Evolutionary conservation across 2,113 vertebrate genomes (phyloP).

Genomic region (Eurypyga helias): DNA sequence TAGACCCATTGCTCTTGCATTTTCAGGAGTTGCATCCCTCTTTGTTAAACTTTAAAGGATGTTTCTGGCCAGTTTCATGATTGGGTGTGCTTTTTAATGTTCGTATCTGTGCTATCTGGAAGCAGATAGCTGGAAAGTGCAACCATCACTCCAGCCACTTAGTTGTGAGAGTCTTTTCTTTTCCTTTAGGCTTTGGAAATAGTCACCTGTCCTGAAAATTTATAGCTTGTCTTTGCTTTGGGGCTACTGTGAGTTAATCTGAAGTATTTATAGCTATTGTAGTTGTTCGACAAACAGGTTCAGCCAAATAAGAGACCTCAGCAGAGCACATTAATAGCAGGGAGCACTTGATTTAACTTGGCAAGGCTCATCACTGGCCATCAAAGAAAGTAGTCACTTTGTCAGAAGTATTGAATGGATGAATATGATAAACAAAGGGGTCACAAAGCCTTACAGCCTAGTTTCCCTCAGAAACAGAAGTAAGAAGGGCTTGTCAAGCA

Average conservation of each 20-base stretch:
- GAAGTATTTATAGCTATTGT: constrained; percentile 17
- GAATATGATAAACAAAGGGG: constrained; percentile 16
- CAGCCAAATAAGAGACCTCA: constrained; percentile 17
- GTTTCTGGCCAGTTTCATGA: background rate
- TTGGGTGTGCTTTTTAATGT: background rate
- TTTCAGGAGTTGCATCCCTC: background rate
- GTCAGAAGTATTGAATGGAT: background rate
- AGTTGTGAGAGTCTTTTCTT: background rate
- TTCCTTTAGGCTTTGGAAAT: background rate
- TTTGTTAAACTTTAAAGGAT: background rate
- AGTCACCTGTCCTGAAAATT: constrained; percentile 21
- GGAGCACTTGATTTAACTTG: constrained; percentile 48
- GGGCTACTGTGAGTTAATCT: constrained; percentile 8
- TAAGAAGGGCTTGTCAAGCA: background rate
- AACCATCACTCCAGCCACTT: background rate
- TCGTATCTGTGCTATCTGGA: background rate
- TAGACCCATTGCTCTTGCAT: background rate
- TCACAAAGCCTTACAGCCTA: background rate
- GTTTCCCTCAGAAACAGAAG: background rate
- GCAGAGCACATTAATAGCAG: constrained; percentile 1
- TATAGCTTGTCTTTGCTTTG: background rate
- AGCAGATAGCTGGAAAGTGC: background rate
- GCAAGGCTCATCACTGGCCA: constrained; percentile 8
- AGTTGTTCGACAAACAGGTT: background rate
- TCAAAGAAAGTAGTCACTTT: constrained; percentile 5